Evolutionary conservation across 2,113 vertebrate species (phyloP).

Genomic region (Hemichromis elongatus): DNA sequence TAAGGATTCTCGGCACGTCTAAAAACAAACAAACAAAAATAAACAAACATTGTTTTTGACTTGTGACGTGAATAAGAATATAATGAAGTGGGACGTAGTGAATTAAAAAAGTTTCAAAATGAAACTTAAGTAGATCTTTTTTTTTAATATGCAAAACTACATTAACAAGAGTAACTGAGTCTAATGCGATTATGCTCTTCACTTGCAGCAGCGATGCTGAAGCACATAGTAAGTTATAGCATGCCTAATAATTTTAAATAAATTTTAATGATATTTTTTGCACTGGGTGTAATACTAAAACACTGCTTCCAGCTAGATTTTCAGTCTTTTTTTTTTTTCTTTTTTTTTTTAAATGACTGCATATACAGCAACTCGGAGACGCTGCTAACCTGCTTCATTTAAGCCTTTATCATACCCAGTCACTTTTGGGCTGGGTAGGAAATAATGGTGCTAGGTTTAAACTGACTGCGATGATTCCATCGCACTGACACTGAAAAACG

Average conservation of each 20-base stretch:
- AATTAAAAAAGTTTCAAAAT: background rate
- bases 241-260: too few species aligned
- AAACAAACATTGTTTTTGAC: background rate
- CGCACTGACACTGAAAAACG: background rate
- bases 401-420: background rate
- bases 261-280: rapidly evolving
- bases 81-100: background rate
- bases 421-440: background rate
- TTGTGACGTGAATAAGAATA: background rate
- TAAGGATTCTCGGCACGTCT: background rate
- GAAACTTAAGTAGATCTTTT: background rate
- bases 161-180: background rate
- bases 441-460: background rate
- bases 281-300: background rate
- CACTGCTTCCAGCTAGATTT: background rate
- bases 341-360: background rate
- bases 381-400: background rate
- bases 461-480: background rate
- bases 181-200: rapidly evolving
- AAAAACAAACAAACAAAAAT: background rate
- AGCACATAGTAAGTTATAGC: background rate
- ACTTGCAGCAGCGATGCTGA: background rate
- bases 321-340: too few species aligned
- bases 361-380: background rate
- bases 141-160: background rate